Conservation (phyloP, 2,113 vertebrate species). For the Podarcis muralis region DNA sequence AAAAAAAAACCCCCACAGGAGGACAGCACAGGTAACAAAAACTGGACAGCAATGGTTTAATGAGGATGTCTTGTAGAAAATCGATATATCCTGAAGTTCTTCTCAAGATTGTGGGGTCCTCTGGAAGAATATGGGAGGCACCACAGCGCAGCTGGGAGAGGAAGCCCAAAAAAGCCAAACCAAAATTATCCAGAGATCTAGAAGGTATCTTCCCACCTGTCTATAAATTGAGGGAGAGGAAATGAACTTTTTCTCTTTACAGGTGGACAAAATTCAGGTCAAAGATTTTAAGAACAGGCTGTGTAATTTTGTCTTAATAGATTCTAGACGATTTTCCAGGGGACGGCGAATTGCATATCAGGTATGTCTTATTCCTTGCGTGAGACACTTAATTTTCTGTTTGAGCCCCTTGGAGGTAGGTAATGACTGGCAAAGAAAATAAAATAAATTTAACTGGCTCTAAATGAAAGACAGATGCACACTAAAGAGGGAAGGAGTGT, state of each 20-base stretch:
- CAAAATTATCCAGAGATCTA: not conserved
- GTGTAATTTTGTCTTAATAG: slow-evolving; percentile 9
- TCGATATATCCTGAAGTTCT: not conserved
- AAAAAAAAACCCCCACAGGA: not conserved
- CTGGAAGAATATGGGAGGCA: not conserved
- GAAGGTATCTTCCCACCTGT: not conserved
- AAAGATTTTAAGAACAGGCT: not conserved
- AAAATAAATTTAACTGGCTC: not conserved
- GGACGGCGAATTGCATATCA: not conserved
- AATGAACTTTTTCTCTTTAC: not conserved
- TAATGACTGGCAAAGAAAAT: not conserved
- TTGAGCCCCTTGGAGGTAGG: too few species aligned
- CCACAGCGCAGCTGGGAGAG: not conserved
- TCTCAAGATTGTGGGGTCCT: not conserved
- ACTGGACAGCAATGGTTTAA: not conserved
- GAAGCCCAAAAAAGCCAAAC: not conserved
- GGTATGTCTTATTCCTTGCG: not conserved
- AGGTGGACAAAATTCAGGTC: not conserved
- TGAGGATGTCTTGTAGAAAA: not conserved
- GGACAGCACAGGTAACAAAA: not conserved
- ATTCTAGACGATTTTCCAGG: not conserved
- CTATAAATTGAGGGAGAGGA: not conserved
- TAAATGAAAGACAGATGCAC: not conserved
- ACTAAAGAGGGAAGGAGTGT: not conserved
- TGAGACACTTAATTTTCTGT: too few species aligned